Conservation (phyloP, 2,797 vertebrate genomes). For the Lepus oiostolus region DNA sequence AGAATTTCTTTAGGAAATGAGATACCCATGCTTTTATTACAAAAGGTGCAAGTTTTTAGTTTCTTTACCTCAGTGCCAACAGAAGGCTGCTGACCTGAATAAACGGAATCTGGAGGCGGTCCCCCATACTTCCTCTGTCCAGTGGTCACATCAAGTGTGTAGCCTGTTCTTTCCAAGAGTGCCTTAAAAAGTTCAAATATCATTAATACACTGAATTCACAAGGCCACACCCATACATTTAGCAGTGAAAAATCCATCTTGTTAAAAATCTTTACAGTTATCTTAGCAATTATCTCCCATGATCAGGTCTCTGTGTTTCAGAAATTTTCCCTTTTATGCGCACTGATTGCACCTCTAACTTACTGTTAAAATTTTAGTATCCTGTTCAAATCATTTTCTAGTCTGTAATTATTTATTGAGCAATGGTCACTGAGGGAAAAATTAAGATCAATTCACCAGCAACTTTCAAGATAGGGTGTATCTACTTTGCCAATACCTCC, state of each 20-base stretch:
- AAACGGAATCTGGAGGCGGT: conserved; percentile 95
- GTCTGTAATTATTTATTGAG: conserved; percentile 27
- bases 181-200: conserved; percentile 89
- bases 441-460: conserved; percentile 16
- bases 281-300: conserved; percentile 24
- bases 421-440: not conserved
- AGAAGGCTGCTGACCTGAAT: conserved; percentile 94
- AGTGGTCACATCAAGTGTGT: conserved; percentile 98
- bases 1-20: conserved; percentile 65
- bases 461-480: not conserved
- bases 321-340: conserved; percentile 32
- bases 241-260: conserved; percentile 35
- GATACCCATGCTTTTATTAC: conserved; percentile 32
- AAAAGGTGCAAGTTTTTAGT: conserved; percentile 74
- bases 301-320: conserved; percentile 30
- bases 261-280: conserved; percentile 54
- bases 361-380: conserved; percentile 10
- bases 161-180: conserved; percentile 96
- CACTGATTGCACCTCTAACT: not conserved
- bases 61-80: conserved; percentile 96
- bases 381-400: conserved; percentile 23
- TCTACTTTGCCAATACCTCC: not conserved
- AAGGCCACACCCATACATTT: conserved; percentile 40
- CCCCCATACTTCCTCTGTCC: conserved; percentile 98
- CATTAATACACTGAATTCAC: conserved; percentile 71